Evolutionary conservation across 2,888 invertebrate species (phyloP), one percentile per base, ranked within the genome.

Genomic region (Tetranychus piercei): DNA sequence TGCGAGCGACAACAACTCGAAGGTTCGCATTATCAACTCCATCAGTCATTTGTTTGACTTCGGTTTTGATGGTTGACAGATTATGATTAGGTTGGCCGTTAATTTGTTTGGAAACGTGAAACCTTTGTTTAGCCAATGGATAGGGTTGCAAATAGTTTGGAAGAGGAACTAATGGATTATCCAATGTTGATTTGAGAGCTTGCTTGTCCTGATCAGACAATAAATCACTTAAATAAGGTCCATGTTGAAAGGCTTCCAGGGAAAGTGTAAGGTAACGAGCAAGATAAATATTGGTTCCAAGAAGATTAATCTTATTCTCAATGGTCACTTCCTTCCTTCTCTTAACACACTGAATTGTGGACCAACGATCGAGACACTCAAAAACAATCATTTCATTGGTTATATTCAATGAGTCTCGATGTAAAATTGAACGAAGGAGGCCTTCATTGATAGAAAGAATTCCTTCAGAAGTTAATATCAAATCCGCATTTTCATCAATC

Each of bases 231-330:
- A 83, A 81, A 80, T 85, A 85, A 20, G 87, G 87, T 0, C 87
- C 86, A 34, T 85, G 84, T 74, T 84, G 81, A 80, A 90, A 87
- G 77, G 88, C 88, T 73, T 85, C 86, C 11, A 87, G 86, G 15
- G 84, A 83, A 85, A 90, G 87, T 72, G 88, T 82, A 77, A 89
- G 84, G 79, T 89, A 89, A 9, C 89, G 85, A 20, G 87, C 87
- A 78, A 86, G 85, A 80, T 87, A 88, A 43, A 87, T 83, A 22
- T 86, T 81, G 76, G 84, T 85, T 0, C 85, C 86, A 6, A 88
- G 81, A 1, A 86, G 84, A 34, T 82, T 81, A 74, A 86, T 83
- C 74, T 85, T 83, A 78, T 87, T 86, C 44, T 80, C 81, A 0
- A 83, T 80, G 6, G 85, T 84, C n/a, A 85, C 82, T 76, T 85